phyloP scores from a whole-genome alignment of 2,888 invertebrate genomes.

The Rhagonycha lutea region DNA sequence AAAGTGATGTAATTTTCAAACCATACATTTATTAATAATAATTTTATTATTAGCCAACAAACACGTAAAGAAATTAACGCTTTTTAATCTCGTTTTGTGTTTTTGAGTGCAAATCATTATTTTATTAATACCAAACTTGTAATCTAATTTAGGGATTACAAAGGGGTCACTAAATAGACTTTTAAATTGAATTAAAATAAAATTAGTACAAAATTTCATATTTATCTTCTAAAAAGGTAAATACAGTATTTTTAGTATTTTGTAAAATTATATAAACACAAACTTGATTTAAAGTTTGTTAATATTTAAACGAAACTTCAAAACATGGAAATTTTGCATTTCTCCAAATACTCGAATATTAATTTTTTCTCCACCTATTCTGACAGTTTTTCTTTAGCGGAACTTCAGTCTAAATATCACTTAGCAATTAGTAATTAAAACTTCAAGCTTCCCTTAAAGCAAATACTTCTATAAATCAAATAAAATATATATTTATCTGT shows the following conservation, averaged over 20 bases:
- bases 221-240: background rate
- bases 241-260: background rate
- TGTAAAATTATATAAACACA: background rate
- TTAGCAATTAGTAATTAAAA: background rate
- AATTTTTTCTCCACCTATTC: no score
- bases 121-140: background rate
- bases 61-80: background rate
- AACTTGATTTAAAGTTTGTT: no score
- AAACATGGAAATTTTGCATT: no score
- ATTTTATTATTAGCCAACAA: background rate
- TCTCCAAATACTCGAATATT: no score
- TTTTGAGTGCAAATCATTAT: background rate
- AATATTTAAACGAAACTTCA: no score
- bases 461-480: background rate
- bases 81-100: background rate
- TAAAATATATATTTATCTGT: background rate
- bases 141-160: background rate
- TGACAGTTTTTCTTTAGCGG: no score
- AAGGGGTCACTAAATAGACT: background rate
- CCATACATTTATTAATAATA: background rate
- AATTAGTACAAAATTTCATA: background rate
- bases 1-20: background rate
- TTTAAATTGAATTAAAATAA: background rate
- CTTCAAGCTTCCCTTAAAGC: background rate
- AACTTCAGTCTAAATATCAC: no score